Conservation (phyloP, 2,113 vertebrate species). For the Apeltes quadracus region DNA sequence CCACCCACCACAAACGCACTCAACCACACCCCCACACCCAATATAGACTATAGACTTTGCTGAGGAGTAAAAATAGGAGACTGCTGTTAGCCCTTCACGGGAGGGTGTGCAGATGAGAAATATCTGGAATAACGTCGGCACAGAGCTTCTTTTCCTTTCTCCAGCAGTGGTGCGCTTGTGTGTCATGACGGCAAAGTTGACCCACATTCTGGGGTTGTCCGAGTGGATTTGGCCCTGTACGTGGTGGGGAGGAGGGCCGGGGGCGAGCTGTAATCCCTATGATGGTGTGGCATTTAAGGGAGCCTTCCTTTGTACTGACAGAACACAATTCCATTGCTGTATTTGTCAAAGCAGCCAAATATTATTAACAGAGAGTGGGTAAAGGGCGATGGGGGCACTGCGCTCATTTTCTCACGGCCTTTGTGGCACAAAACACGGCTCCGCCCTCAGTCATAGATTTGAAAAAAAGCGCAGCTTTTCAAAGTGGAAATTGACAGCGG, state of each 20-base stretch:
- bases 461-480: slow-evolving; percentile 29
- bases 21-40: slow-evolving; percentile 15
- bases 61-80: slow-evolving; percentile 59
- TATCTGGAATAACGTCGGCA: slow-evolving; percentile 51
- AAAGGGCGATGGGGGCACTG: slow-evolving; percentile 15
- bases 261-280: slow-evolving; percentile 44
- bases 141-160: slow-evolving; percentile 28
- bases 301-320: slow-evolving; percentile 28
- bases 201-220: slow-evolving; percentile 59
- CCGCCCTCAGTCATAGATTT: slow-evolving; percentile 20
- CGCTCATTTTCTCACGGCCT: slow-evolving; percentile 27
- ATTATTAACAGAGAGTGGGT: slow-evolving; percentile 36
- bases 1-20: slow-evolving; percentile 27
- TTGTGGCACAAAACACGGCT: slow-evolving; percentile 14
- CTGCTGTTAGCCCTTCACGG: slow-evolving; percentile 38
- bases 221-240: slow-evolving; percentile 46
- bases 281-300: slow-evolving; percentile 50
- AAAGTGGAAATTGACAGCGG: slow-evolving; percentile 35
- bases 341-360: slow-evolving; percentile 33
- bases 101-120: slow-evolving; percentile 52
- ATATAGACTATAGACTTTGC: slow-evolving; percentile 54
- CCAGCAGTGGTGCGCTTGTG: slow-evolving; percentile 4
- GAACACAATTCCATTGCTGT: slow-evolving; percentile 21
- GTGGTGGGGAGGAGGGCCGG: slow-evolving; percentile 5
- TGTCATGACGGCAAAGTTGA: slow-evolving; percentile 45